A percentile compares a stretch with the other conserved stretches of the same genome.
Conservation (phyloP, 2,888 invertebrate genomes). For the Euplagia quadripunctaria region DNA sequence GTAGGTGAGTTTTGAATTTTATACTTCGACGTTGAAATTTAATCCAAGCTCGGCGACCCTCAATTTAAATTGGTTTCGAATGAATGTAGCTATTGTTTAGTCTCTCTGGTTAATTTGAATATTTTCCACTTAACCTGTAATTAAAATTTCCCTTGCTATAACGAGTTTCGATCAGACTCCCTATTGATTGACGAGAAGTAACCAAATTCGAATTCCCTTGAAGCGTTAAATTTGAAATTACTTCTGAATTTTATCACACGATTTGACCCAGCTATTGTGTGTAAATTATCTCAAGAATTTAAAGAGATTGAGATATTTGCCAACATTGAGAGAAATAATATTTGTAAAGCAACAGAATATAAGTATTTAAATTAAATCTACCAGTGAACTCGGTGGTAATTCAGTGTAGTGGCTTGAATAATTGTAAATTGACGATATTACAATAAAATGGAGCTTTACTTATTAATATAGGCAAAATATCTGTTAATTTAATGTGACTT, state of each 20-base stretch:
- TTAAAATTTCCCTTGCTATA: constrained; percentile 54
- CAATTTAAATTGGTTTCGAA: constrained; percentile 56
- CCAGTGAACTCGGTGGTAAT: constrained; percentile 1
- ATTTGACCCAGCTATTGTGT: not conserved
- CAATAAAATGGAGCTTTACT: not conserved
- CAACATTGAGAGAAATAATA: not conserved
- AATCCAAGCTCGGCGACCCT: constrained; percentile 36
- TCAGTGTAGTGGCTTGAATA: constrained; percentile 3
- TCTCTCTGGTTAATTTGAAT: constrained; percentile 64
- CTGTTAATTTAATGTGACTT: constrained; percentile 3
- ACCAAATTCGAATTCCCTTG: constrained; percentile 2
- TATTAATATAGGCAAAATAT: not conserved
- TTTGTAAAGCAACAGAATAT: not conserved
- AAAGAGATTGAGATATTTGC: not conserved
- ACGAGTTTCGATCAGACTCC: constrained; percentile 16
- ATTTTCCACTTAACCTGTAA: constrained; percentile 67
- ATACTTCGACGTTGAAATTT: constrained; percentile 23
- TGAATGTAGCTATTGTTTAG: constrained; percentile 56
- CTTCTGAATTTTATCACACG: constrained; percentile 8
- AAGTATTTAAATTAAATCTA: too few relatives aligned
- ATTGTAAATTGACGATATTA: not conserved
- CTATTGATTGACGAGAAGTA: constrained; percentile 40
- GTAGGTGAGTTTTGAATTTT: constrained; percentile 4
- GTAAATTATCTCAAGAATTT: not conserved
- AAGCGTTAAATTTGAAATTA: constrained; percentile 9